phyloP scores from a whole-genome alignment of 2,888 invertebrate species.

The Ditula angustiorana region DNA sequence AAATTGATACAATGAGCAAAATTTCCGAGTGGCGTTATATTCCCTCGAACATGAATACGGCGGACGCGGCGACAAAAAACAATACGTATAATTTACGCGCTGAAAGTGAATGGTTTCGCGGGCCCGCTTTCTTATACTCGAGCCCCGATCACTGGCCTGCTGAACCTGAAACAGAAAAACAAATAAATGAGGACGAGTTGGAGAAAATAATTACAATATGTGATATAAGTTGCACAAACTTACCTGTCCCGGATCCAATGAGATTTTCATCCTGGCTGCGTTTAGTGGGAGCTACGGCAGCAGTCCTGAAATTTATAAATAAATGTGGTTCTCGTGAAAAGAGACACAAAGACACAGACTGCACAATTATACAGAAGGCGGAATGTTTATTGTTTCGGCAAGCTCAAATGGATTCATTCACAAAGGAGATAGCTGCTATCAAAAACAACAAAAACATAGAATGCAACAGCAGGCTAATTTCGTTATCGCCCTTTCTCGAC shows the following conservation, averaged over 20 bases:
- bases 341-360: background rate
- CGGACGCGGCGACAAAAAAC: conserved; percentile 20
- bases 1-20: conserved; percentile 15
- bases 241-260: background rate
- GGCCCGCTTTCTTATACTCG: conserved; percentile 16
- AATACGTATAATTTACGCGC: background rate
- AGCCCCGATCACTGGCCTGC: conserved; percentile 14
- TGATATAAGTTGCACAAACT: background rate
- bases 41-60: conserved; percentile 31
- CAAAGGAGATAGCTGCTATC: background rate
- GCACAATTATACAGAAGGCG: background rate
- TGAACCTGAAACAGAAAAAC: background rate
- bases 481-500: conserved; percentile 13
- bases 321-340: conserved; percentile 1
- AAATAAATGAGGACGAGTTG: background rate
- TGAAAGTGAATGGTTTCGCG: conserved; percentile 14
- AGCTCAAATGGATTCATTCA: conserved; percentile 10
- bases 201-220: background rate
- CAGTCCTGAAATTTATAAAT: conserved; percentile 3
- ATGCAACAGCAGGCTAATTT: background rate
- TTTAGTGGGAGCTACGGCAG: background rate
- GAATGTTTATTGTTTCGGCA: background rate
- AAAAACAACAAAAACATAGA: background rate
- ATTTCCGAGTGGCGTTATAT: conserved; percentile 17
- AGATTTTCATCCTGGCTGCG: conserved; percentile 8